Base-by-base conservation (phyloP, 2,888 invertebrate species). In the Scrobipalpa costella region DNA sequence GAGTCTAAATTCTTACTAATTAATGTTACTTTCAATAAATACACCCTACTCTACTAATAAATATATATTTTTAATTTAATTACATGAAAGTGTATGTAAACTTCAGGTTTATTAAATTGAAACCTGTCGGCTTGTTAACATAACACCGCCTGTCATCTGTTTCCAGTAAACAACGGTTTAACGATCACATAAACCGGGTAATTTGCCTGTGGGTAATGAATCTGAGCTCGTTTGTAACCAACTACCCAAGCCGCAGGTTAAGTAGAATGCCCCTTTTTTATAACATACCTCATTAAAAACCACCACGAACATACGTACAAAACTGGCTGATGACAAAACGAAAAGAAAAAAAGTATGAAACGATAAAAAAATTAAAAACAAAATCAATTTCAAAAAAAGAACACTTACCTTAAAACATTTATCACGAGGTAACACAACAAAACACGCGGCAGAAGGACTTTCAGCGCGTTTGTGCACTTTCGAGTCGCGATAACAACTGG, bases 391-490 rank as follows among this genome's bases (percentile, higher is more conserved):
- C 33, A 52, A 44, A 49, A 27, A 15, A 58, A 38, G 36, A 64
- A 65, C 61, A 68, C 85, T 86, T 78, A 90, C 90, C 89, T 63
- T 84, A 89, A 76, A 79, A 72, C 90, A 90, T 90, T 80, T 84
- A 85, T 81, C 77, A 75, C 74, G 78, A 71, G 69, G 73, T 70
- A 75, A 68, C 76, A 78, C 76, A 82, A 83, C 80, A 85, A 85
- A 83, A 82, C 82, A 82, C 82, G 65, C 81, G 66, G 73, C 55
- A 50, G 62, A 59, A 38, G 61, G 61, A 66, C 65, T 64, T 61
- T 60, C 63, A 62, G 68, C 69, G 74, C 82, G 86, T 80, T 72
- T 71, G 73, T 63, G 61, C 77, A 70, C 76, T 68, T 57, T 61
- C 65, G 64, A 59, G 69, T 67, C 73, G 69, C 71, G 73, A 83